Conservation (phyloP, 1,140 invertebrate genomes). For the Cataglyphis hispanica region DNA sequence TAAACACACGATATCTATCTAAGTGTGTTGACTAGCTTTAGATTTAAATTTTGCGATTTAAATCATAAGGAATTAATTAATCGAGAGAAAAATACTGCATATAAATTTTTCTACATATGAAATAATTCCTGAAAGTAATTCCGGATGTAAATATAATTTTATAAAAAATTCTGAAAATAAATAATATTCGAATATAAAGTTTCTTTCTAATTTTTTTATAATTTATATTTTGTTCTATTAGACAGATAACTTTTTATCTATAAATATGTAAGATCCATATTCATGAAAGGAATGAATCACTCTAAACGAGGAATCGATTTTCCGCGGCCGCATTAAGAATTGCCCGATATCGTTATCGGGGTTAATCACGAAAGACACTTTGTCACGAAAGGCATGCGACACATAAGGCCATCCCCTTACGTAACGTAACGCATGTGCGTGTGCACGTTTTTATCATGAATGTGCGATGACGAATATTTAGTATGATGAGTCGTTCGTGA, state of each 20-base stretch:
- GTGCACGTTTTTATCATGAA: slow-evolving; percentile 3
- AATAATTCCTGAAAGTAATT: no score
- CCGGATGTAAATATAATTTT: no score
- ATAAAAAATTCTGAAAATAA: no score
- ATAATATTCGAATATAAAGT: no score
- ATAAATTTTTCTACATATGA: no score
- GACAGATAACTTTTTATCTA: neutral
- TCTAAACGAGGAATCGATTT: slow-evolving; percentile 57
- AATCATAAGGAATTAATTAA: no score
- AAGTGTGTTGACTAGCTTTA: neutral
- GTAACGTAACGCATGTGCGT: slow-evolving; percentile 29
- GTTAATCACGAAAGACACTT: slow-evolving; percentile 42
- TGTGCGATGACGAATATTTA: slow-evolving; percentile 42
- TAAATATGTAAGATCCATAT: neutral
- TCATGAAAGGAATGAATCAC: slow-evolving; percentile 38
- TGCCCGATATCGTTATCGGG: slow-evolving; percentile 36
- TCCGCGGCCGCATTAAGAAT: slow-evolving; percentile 41
- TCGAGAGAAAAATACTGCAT: no score
- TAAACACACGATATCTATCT: neutral
- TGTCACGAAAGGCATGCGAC: slow-evolving; percentile 50
- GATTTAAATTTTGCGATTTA: no score
- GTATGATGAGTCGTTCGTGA: slow-evolving; percentile 72
- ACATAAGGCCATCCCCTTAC: slow-evolving; percentile 46
- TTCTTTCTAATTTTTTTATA: no score
- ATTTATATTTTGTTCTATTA: no score